phyloP scores from a whole-genome alignment of 2,888 invertebrate species.

The Ectemnius continuus region DNA sequence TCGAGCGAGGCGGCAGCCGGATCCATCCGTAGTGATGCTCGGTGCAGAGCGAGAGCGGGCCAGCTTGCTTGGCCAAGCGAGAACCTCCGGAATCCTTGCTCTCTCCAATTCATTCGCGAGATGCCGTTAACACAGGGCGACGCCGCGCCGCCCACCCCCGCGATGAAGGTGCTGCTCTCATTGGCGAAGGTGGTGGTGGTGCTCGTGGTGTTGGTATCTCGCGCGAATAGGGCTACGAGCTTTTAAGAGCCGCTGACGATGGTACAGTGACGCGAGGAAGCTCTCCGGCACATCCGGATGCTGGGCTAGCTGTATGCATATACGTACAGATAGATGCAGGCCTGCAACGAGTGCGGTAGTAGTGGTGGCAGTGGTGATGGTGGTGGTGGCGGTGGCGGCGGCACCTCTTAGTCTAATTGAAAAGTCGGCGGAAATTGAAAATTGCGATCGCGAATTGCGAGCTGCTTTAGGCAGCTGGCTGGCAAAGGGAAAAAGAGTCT shows the following conservation, averaged over 20 bases:
- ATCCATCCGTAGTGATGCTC: not conserved
- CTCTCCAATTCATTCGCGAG: slow-evolving; percentile 68
- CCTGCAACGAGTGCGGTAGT: not conserved
- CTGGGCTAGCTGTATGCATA: slow-evolving; percentile 46
- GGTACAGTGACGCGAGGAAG: slow-evolving; percentile 65
- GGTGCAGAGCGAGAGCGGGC: slow-evolving; percentile 25
- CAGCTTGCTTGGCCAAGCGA: slow-evolving; percentile 40
- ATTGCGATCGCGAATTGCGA: slow-evolving; percentile 78
- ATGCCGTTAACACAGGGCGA: slow-evolving; percentile 63
- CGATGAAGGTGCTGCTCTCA: not conserved
- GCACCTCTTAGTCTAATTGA: slow-evolving; percentile 78
- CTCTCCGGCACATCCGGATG: slow-evolving; percentile 44
- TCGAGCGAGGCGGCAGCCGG: too few species aligned
- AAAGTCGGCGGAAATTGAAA: slow-evolving; percentile 78
- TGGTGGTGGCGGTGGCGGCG: slow-evolving; percentile 43
- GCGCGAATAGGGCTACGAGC: slow-evolving; percentile 33
- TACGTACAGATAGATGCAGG: slow-evolving; percentile 19
- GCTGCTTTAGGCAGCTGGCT: slow-evolving; percentile 73
- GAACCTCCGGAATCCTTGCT: slow-evolving; percentile 36
- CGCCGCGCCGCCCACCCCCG: slow-evolving; percentile 13
- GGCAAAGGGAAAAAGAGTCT: slow-evolving; percentile 58
- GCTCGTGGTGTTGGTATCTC: slow-evolving; percentile 47
- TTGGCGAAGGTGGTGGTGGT: too few species aligned
- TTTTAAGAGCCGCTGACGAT: slow-evolving; percentile 42
- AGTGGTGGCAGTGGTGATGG: not conserved